A percentile compares a stretch with the other conserved stretches of the same genome.
Conservation (phyloP, 2,113 vertebrate species). For the Plestiodon gilberti region DNA sequence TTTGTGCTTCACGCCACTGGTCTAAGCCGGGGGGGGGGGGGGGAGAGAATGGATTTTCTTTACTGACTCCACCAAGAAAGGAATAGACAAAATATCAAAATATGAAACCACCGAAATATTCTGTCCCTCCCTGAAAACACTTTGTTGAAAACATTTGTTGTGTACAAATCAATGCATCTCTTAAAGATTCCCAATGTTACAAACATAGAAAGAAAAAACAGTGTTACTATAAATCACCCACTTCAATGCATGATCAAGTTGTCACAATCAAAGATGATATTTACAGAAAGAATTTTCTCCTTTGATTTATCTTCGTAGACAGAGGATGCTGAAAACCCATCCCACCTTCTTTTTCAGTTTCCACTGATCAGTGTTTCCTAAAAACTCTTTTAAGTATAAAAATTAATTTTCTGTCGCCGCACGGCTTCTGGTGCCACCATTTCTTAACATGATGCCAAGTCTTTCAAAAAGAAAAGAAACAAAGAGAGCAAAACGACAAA, state of each 20-base stretch:
- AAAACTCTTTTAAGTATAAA: slow-evolving; percentile 75
- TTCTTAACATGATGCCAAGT: slow-evolving; percentile 48
- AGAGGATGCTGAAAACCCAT: slow-evolving; percentile 66
- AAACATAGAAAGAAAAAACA: slow-evolving; percentile 81
- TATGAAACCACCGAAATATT: background rate
- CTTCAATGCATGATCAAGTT: slow-evolving; percentile 66
- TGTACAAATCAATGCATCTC: slow-evolving; percentile 78
- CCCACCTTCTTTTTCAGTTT: slow-evolving; percentile 54
- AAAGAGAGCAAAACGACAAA: slow-evolving; percentile 19
- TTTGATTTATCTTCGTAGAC: slow-evolving; percentile 52
- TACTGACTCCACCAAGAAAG: slow-evolving; percentile 25
- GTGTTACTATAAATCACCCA: slow-evolving; percentile 77
- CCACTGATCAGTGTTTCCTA: slow-evolving; percentile 39
- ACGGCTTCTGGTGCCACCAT: slow-evolving; percentile 45
- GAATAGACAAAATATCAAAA: slow-evolving; percentile 41
- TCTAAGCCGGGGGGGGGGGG: slow-evolving; percentile 14
- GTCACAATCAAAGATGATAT: slow-evolving; percentile 58
- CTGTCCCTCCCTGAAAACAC: slow-evolving; percentile 36
- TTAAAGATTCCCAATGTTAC: slow-evolving; percentile 77
- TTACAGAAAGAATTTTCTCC: slow-evolving; percentile 55
- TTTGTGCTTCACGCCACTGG: slow-evolving; percentile 12
- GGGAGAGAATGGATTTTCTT: background rate
- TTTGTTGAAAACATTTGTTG: slow-evolving; percentile 66
- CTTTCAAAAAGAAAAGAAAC: slow-evolving; percentile 31
- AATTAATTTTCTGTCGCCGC: slow-evolving; percentile 65